phyloP scores from a whole-genome alignment of 2,797 vertebrate genomes.

The Champsocephalus gunnari region DNA sequence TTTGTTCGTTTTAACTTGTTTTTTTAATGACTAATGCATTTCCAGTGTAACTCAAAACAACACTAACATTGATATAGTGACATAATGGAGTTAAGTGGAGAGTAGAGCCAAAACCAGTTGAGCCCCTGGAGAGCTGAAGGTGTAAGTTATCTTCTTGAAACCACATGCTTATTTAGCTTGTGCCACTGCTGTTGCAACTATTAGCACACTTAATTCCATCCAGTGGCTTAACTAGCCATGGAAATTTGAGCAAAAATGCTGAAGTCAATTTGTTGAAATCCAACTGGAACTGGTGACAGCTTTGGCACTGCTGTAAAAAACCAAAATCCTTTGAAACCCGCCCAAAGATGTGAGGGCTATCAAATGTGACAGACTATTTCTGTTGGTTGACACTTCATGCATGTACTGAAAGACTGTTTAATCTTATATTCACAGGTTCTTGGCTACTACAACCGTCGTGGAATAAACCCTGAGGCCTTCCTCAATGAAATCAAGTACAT shows the following conservation, averaged over 20 bases:
- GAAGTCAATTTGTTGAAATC: slow-evolving; percentile 46
- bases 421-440: slow-evolving; percentile 86
- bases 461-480: slow-evolving; percentile 96
- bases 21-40: slow-evolving; percentile 43
- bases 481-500: slow-evolving; percentile 97
- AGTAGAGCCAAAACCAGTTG: slow-evolving; percentile 43
- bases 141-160: slow-evolving; percentile 68
- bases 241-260: slow-evolving; percentile 32
- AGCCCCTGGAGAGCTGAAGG: slow-evolving; percentile 39
- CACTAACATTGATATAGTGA: slow-evolving; percentile 54
- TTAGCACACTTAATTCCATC: slow-evolving; percentile 30
- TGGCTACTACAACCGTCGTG: slow-evolving; percentile 97
- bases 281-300: slow-evolving; percentile 30
- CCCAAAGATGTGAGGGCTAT: background rate
- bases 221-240: slow-evolving; percentile 12
- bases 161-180: slow-evolving; percentile 44
- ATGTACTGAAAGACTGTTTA: slow-evolving; percentile 12
- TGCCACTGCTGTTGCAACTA: slow-evolving; percentile 39
- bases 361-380: slow-evolving; percentile 11
- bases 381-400: background rate
- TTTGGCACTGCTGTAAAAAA: slow-evolving; percentile 26
- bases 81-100: slow-evolving; percentile 48
- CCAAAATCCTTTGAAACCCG: slow-evolving; percentile 21
- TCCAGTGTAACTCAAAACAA: slow-evolving; percentile 36
- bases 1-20: slow-evolving; percentile 29